These are phyloP conservation scores for Eristalis intricaria DNA, from an alignment of 2,888 invertebrate genomes.

Conservation along the genomic window DNA sequence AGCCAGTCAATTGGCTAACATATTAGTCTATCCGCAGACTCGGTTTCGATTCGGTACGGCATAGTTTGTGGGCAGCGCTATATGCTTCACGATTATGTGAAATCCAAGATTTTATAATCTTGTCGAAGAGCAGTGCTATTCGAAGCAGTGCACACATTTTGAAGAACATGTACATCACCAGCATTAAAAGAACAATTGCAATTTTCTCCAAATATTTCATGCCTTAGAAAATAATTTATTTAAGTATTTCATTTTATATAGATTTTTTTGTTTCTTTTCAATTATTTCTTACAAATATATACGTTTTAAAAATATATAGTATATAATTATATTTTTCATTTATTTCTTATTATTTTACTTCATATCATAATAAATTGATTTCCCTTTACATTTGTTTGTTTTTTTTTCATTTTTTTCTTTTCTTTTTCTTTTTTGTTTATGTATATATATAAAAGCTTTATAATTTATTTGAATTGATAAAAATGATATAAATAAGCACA, in stretches of 20 bases:
- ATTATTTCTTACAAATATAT: conserved; percentile 73
- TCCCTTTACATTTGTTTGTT: conserved; percentile 70
- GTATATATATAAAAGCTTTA: conserved; percentile 60
- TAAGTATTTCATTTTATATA: conserved; percentile 69
- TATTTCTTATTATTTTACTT: conserved; percentile 39
- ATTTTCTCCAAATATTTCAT: conserved; percentile 70
- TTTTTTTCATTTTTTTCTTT: background rate
- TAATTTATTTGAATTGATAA: conserved; percentile 66
- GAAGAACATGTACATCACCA: too few relatives aligned
- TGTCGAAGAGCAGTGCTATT: too few relatives aligned
- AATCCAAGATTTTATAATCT: too few relatives aligned
- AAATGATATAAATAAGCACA: conserved; percentile 68
- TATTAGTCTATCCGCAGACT: too few relatives aligned
- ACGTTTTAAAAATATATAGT: conserved; percentile 71
- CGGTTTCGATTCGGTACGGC: too few relatives aligned
- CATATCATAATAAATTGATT: conserved; percentile 65
- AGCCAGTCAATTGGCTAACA: too few relatives aligned
- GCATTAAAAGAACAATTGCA: background rate
- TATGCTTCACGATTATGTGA: too few relatives aligned
- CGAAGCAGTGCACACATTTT: too few relatives aligned
- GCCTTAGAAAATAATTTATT: conserved; percentile 73
- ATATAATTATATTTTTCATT: conserved; percentile 52
- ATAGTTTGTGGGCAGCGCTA: too few relatives aligned
- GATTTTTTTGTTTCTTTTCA: conserved; percentile 52
- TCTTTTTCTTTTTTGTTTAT: conserved; percentile 18